Evolutionary conservation across 2,113 vertebrate genomes (phyloP), one percentile per base, ranked within the genome.

Genomic region (Poeciliopsis retropinna): DNA sequence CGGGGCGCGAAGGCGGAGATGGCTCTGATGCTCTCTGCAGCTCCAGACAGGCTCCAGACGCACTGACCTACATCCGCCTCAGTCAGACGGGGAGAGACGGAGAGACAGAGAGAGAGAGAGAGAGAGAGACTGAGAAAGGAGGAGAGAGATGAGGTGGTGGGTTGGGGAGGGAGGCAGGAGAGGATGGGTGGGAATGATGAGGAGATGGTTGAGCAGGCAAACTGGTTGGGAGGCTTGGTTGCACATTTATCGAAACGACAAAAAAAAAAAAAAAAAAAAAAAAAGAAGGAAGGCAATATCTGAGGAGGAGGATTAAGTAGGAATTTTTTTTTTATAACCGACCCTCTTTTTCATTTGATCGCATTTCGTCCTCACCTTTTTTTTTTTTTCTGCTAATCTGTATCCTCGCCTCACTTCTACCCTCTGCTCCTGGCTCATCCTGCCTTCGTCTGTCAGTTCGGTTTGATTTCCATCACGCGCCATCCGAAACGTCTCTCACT

Each of bases 1-100:
- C 60, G 1, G 31, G 89, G 82, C 84, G 32, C 9, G 30, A 75
- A 64, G 37, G 80, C 76, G 68, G 86, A 88, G 83, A 79, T 66
- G 78, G 75, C 87, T 87, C 83, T 81, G 71, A 86, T 72, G 85
- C 87, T 87, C 81, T 87, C 76, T 72, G 83, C 44, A 6, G 44
- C 44, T 85, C 83, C 90, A 91, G 91, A 92, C 91, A 90, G 65
- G 78, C 83, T 85, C 89, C 87, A 93, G 92, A 93, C 91, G 70
- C 89, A 88, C 73, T 93, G 92, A 93, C 91, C 92, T 93, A 92
- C 90, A 93, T 93, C 88, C 85, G 92, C 82, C 81, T 84, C 87
- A 83, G 82, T 81, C 86, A 91, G 88, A 75, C 87, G 75, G 76
- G 64, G 86, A 84, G 76, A 84, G 75, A 89, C 82, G 78, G 79